Base-by-base conservation (phyloP, 2,888 invertebrate genomes). In the Morinoia aosen region DNA sequence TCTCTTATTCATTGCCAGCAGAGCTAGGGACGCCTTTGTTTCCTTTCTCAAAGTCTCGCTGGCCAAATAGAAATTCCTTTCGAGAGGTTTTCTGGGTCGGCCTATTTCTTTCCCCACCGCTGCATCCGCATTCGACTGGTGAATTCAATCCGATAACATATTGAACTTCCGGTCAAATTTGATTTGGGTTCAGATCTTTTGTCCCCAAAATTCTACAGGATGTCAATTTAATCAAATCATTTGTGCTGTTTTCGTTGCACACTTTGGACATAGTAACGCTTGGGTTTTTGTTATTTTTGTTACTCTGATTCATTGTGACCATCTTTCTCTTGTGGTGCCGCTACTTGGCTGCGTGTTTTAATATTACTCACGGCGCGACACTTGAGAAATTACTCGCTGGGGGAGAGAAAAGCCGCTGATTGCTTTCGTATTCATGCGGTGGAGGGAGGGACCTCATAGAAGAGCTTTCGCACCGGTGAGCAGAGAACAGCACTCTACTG, bases 391-490 rank as follows among this genome's bases (percentile, higher is more conserved):
- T 93, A 57, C 93, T 93, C 57, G 93, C 90, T 93, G n/a, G 93
- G 93, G 93, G 93, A 93, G 93, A 93, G 93, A 56, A 93, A 93
- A 93, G 93, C 93, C 93, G 93, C 93, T 93, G 93, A 93, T 93
- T 93, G 93, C 93, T 93, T 93, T 93, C 93, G 93, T 93, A 93
- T 93, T 93, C 93, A 93, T 93, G 93, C 40, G 57, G 56, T 57
- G 57, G 57, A 93, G 93, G 93, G 93, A 93, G 57, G 56, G 39
- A 57, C 56, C 93, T 93, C 93, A 56, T 93, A 57, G 93, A 56
- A 57, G 57, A 12, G 56, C 57, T 93, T 57, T 56, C 57, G 93
- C 93, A 56, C 57, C 93, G 48, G 48, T 93, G 93, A 93, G 93
- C 93, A 57, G 93, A 48, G 48, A 93, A 57, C 93, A n/a, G 93